A percentile compares a stretch with the other conserved stretches of the same genome.
Conservation (phyloP, 35 echinoderm and acorn worm genomes). For the Holothuria glaberrima region DNA sequence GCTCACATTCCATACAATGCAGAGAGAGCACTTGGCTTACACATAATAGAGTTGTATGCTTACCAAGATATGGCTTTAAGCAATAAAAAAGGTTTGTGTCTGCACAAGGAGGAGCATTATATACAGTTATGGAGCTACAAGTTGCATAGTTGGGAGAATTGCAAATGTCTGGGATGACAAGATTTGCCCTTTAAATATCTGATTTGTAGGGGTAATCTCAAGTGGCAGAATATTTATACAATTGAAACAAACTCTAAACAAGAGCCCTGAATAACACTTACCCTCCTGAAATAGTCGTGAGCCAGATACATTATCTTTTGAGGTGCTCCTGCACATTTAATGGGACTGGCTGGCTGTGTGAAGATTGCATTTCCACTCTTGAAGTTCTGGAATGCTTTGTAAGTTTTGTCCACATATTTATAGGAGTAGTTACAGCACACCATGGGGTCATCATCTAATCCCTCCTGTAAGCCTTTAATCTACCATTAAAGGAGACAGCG, state of each 20-base stretch:
- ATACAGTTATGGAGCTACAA: too few relatives aligned
- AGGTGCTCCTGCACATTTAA: constrained; percentile 98
- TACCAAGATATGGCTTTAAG: too few relatives aligned
- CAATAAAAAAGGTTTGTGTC: not conserved
- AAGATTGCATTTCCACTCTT: constrained; percentile 96
- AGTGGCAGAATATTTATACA: too few relatives aligned
- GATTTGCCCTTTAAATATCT: too few relatives aligned
- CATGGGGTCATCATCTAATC: constrained; percentile 82
- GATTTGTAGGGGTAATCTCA: too few relatives aligned
- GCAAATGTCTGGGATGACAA: too few relatives aligned
- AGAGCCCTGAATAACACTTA: constrained; percentile 22
- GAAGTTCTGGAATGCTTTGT: constrained; percentile 85
- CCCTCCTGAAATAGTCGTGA: constrained; percentile 92
- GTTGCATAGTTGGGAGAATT: too few relatives aligned
- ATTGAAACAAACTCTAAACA: too few relatives aligned
- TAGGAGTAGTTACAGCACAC: constrained; percentile 97
- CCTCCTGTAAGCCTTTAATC: constrained; percentile 92
- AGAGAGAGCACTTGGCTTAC: too few relatives aligned
- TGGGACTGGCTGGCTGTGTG: constrained; percentile 81
- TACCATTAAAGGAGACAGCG: not conserved
- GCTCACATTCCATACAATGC: too few relatives aligned
- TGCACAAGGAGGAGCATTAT: too few relatives aligned
- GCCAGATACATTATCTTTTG: constrained; percentile 99
- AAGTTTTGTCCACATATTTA: constrained; percentile 85
- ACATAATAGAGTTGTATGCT: too few relatives aligned